These are phyloP conservation scores for Pogonophryne albipinna DNA, from an alignment of 2,797 vertebrate species.

Conservation along the genomic window DNA sequence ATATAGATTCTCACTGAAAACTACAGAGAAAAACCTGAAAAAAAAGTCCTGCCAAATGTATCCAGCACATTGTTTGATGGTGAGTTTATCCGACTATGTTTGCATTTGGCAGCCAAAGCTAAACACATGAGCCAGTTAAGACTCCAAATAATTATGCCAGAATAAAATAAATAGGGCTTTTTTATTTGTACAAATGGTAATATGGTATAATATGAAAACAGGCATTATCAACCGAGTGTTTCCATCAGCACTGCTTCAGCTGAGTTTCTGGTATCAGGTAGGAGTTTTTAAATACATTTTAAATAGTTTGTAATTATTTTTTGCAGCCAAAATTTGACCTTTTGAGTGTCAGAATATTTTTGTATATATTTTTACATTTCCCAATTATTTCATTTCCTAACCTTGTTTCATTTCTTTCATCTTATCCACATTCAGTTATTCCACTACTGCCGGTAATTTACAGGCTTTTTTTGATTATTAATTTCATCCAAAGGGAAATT, in stretches of 20 bases:
- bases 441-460: neutral
- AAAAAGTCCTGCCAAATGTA: too few relatives aligned
- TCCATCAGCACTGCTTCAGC: too few relatives aligned
- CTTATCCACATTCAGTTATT: neutral
- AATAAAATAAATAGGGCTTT: neutral
- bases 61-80: neutral
- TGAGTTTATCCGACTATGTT: neutral
- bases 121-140: neutral
- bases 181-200: neutral
- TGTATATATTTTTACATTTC: neutral
- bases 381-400: neutral
- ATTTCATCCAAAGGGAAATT: constrained; percentile 15
- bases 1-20: neutral
- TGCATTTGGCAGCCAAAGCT: neutral
- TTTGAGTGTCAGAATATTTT: neutral
- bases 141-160: neutral
- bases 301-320: neutral
- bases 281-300: too few relatives aligned
- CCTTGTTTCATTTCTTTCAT: neutral
- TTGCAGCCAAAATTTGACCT: neutral
- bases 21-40: neutral
- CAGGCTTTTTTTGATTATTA: constrained; percentile 8
- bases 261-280: too few relatives aligned
- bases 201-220: too few relatives aligned
- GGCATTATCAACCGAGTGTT: too few relatives aligned